Percentiles rank a stretch among this genome's conserved stretches.
Evolutionary conservation across 1,140 invertebrate genomes (phyloP).

Genomic region (Sesamia nonagrioides): DNA sequence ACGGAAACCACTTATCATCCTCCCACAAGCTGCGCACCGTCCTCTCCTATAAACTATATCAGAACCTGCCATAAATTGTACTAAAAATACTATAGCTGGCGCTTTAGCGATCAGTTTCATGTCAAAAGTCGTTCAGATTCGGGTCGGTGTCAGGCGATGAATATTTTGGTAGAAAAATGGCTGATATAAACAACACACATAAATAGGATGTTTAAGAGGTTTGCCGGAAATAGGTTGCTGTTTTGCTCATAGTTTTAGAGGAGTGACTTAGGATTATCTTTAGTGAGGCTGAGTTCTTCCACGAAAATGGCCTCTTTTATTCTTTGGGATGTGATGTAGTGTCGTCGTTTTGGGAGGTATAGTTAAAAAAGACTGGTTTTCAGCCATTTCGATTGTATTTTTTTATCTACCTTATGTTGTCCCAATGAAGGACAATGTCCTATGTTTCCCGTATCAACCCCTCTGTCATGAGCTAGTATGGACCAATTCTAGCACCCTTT

Average conservation of each 20-base stretch:
- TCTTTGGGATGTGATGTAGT: too few relatives aligned
- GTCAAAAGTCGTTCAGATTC: slow-evolving; percentile 8
- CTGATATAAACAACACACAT: background rate
- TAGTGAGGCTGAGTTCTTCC: too few relatives aligned
- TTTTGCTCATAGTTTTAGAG: background rate
- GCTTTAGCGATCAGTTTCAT: slow-evolving; percentile 5
- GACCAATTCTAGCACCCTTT: too few relatives aligned
- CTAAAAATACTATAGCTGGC: background rate
- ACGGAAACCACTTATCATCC: slow-evolving; percentile 33
- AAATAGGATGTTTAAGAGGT: background rate
- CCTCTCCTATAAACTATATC: slow-evolving; percentile 19
- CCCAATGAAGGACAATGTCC: too few relatives aligned
- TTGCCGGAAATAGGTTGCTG: background rate
- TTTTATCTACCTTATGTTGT: too few relatives aligned
- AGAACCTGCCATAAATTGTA: slow-evolving; percentile 3
- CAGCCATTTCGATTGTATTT: too few relatives aligned
- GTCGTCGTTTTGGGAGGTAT: too few relatives aligned
- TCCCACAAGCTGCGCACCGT: background rate
- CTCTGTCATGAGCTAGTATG: too few relatives aligned
- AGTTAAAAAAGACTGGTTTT: too few relatives aligned
- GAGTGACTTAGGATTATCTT: background rate
- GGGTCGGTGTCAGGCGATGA: background rate
- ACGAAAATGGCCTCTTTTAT: too few relatives aligned
- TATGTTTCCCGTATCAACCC: too few relatives aligned
- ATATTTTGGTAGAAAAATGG: slow-evolving; percentile 1